Conservation (phyloP, 1,140 invertebrate genomes). For the Asobara japonica region DNA sequence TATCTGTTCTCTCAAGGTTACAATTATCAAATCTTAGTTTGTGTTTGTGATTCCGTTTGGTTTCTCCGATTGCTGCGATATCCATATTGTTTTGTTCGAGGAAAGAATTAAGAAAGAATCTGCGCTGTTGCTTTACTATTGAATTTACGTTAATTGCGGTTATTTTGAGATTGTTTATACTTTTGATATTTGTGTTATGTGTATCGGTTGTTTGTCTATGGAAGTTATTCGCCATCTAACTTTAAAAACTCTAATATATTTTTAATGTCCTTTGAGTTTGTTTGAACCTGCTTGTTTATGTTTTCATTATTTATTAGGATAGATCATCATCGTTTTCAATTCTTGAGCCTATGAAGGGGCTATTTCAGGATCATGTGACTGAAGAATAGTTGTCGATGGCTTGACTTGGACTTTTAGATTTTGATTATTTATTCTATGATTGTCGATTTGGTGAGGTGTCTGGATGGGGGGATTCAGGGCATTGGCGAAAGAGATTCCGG, state of each 20-base stretch:
- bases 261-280: background rate
- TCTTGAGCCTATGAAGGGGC: no score
- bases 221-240: background rate
- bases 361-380: no score
- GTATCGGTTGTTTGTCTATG: background rate
- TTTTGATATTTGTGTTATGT: background rate
- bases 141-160: slow-evolving; percentile 28
- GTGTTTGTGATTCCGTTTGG: background rate
- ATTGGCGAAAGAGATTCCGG: no score
- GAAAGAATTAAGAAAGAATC: slow-evolving; percentile 14
- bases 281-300: no score
- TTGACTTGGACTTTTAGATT: no score
- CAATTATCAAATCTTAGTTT: background rate
- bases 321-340: no score
- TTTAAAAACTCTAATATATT: background rate
- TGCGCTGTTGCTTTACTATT: background rate
- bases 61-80: background rate
- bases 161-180: background rate
- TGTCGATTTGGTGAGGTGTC: no score
- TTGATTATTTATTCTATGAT: no score
- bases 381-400: no score
- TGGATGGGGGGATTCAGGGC: background rate
- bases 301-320: no score
- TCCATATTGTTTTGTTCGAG: slow-evolving; percentile 17
- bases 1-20: background rate